phyloP scores from a whole-genome alignment of 2,888 invertebrate genomes.

The Fragum sueziense region DNA sequence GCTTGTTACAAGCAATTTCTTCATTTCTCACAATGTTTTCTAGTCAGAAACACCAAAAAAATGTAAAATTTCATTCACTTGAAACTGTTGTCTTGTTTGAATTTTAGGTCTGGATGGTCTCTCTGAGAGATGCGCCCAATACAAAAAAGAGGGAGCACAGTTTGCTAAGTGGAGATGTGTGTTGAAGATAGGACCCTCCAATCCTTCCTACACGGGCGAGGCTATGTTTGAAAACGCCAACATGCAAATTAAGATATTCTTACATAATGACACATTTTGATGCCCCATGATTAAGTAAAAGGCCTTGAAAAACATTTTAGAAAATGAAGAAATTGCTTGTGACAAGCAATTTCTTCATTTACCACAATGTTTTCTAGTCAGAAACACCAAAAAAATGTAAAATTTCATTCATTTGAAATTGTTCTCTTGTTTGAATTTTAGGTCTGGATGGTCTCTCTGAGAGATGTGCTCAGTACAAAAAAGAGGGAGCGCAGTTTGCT shows the following conservation, averaged over 20 bases:
- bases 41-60: no score
- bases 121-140: constrained; percentile 96
- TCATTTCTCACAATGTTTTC: no score
- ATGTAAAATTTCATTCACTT: no score
- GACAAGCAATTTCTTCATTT: not conserved
- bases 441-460: constrained; percentile 96
- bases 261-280: no score
- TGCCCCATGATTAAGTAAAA: no score
- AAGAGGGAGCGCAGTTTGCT: constrained; percentile 98
- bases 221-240: constrained; percentile 97
- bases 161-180: constrained; percentile 99
- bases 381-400: no score
- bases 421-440: constrained; percentile 76
- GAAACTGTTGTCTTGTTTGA: no score
- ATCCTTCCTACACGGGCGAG: constrained; percentile 95
- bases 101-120: constrained; percentile 94
- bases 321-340: no score
- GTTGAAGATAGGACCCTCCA: constrained; percentile 94
- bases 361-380: not conserved
- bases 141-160: constrained; percentile 98
- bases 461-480: constrained; percentile 98
- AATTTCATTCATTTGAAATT: not conserved
- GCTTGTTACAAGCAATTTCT: no score
- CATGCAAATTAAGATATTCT: no score
- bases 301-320: no score